phyloP scores from a whole-genome alignment of 2,888 invertebrate species.

The Rhingia campestris region DNA sequence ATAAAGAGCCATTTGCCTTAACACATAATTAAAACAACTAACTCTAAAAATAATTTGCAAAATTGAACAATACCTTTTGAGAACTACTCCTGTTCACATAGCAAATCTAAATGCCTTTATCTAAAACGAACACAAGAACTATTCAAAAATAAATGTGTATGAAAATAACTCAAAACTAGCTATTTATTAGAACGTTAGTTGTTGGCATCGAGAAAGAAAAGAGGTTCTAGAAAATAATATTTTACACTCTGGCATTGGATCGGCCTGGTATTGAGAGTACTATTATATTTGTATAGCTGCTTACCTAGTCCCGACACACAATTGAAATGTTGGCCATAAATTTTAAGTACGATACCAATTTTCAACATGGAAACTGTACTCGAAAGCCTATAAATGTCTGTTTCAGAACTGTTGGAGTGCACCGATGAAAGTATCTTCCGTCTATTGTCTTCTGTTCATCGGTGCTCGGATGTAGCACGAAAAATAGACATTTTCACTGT shows the following conservation, averaged over 20 bases:
- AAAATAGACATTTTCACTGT: slow-evolving; percentile 4
- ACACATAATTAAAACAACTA: too few species aligned
- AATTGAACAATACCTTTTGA: too few species aligned
- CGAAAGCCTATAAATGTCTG: slow-evolving; percentile 53
- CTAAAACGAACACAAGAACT: too few species aligned
- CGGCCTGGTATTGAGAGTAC: background rate
- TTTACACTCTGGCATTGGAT: slow-evolving; percentile 4
- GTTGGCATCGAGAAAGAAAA: too few species aligned
- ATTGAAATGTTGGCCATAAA: slow-evolving; percentile 41
- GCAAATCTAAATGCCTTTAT: too few species aligned
- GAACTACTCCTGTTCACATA: too few species aligned
- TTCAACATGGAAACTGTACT: slow-evolving; percentile 22
- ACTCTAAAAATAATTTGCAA: too few species aligned
- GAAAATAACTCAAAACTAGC: background rate
- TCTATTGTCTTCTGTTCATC: slow-evolving; percentile 18
- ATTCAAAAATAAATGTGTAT: background rate
- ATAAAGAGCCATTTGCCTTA: too few species aligned
- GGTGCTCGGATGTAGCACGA: background rate
- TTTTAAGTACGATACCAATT: slow-evolving; percentile 30
- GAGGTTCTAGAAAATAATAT: slow-evolving; percentile 17
- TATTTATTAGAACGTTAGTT: slow-evolving; percentile 8
- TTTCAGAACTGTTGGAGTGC: slow-evolving; percentile 3
- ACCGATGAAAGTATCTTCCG: slow-evolving; percentile 7
- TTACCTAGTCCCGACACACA: background rate
- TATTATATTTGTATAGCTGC: too few species aligned